Percentiles rank a stretch among this genome's conserved stretches.
phyloP scores from a whole-genome alignment of 2,113 vertebrate species.

The Mesembrinibis cayennensis region DNA sequence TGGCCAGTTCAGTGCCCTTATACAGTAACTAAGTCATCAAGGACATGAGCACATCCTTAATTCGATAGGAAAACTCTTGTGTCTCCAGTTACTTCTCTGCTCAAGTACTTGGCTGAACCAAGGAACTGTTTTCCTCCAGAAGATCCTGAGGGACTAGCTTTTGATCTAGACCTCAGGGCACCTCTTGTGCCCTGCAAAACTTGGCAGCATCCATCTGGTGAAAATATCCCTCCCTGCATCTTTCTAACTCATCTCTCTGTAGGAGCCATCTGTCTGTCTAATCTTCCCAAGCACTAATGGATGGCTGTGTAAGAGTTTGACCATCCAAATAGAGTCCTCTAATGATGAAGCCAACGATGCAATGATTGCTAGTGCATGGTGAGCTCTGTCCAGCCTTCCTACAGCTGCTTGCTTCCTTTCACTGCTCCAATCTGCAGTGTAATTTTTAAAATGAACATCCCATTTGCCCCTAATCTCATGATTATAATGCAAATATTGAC shows the following conservation, averaged over 20 bases:
- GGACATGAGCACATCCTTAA: neutral
- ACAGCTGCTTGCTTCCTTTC: neutral
- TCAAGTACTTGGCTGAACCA: neutral
- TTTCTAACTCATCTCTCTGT: slow-evolving; percentile 40
- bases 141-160: neutral
- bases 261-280: slow-evolving; percentile 51
- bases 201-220: slow-evolving; percentile 34
- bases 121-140: neutral
- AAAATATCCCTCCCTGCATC: slow-evolving; percentile 21
- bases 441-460: neutral
- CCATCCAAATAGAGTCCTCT: slow-evolving; percentile 6
- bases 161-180: slow-evolving; percentile 20
- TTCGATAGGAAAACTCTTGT: neutral
- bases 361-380: neutral
- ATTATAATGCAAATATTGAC: slow-evolving; percentile 29
- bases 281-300: neutral
- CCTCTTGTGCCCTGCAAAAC: slow-evolving; percentile 7
- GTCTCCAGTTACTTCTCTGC: neutral
- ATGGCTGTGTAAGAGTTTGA: slow-evolving; percentile 33
- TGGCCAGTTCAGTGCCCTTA: neutral
- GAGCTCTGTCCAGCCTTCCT: neutral
- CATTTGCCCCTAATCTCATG: neutral
- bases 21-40: neutral
- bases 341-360: neutral
- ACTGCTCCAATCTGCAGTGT: neutral